These are phyloP conservation scores for Abscondita cerata DNA, from an alignment of 2,888 invertebrate species.

Conservation along the genomic window DNA sequence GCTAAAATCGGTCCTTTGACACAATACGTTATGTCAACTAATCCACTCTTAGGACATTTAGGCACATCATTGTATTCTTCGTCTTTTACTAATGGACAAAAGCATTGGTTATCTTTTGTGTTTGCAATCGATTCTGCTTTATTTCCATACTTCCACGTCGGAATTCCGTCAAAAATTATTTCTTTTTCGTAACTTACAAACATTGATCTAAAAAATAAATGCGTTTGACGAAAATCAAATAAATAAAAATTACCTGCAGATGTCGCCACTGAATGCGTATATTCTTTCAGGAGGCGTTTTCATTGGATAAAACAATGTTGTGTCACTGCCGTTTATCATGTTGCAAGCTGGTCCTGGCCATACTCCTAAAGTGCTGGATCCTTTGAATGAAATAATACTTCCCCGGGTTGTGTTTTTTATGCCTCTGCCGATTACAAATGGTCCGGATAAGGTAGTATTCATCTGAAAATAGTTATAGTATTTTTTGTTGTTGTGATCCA, in stretches of 20 bases:
- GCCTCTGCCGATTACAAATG: conserved; percentile 64
- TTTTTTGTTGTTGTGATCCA: not conserved
- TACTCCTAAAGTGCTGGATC: conserved; percentile 50
- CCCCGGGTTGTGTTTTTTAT: conserved; percentile 61
- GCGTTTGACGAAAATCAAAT: not conserved
- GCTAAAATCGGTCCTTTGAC: conserved; percentile 68
- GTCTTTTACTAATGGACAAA: conserved; percentile 60
- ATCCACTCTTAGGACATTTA: conserved; percentile 63
- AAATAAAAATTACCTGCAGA: conserved; percentile 62
- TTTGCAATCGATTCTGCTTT: conserved; percentile 58
- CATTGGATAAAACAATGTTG: conserved; percentile 62
- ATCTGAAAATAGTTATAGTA: conserved; percentile 55
- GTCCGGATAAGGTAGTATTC: conserved; percentile 63
- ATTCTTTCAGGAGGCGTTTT: conserved; percentile 53
- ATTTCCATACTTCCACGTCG: conserved; percentile 61
- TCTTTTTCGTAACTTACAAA: conserved; percentile 57
- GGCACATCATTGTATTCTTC: conserved; percentile 60
- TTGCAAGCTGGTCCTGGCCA: conserved; percentile 63
- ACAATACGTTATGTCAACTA: conserved; percentile 62
- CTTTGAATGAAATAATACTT: conserved; percentile 60
- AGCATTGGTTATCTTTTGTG: conserved; percentile 62
- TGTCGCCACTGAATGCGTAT: conserved; percentile 63
- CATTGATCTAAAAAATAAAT: conserved; percentile 57
- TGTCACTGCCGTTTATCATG: conserved; percentile 64
- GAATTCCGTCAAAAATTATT: conserved; percentile 54